Base-by-base conservation (phyloP, 2,888 invertebrate genomes). In the Synergus gifuensis region DNA sequence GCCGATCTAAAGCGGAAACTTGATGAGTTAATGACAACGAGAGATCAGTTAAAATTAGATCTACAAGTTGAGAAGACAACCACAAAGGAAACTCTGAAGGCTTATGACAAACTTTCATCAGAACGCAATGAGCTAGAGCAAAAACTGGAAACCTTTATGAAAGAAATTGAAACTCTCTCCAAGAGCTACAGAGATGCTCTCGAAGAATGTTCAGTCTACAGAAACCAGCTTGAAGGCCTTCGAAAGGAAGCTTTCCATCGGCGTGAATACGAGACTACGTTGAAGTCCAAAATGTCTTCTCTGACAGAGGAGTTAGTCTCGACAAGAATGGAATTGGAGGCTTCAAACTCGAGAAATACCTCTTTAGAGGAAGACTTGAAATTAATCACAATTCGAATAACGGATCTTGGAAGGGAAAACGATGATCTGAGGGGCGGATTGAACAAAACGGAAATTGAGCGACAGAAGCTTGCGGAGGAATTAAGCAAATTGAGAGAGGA, bases 401-500 rank as follows among this genome's bases (percentile, higher is more conserved):
- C 46, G 49, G 49, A 73, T 49, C 73, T 73, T 36, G 73, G 28
- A 49, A 54, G 49, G 46, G 69, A 69, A 16, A 69, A 69, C 49
- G 73, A 54, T 73, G 28, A 49, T 73, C 49, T 73, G 16, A 28
- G 73, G 73, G 28, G 28, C n/a, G 36, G 49, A 73, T 54, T 73
- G 73, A 73, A 73, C 49, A 73, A 73, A 73, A 36, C 73, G 73
- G 28, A 73, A 73, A 73, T 73, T 73, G 73, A 73, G 36, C 73
- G 73, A 73, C 73, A 73, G 73, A 49, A 11, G 28, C 73, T 73
- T 73, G 73, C 36, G 36, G 36, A 49, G 36, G 73, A 73, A 73
- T 73, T 73, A 73, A 73, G 49, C 54, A 49, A 69, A 46, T 46
- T n/a, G 67, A 67, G 42, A 44, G 44, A 69, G 46, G 44, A 44